Evolutionary conservation across 2,888 invertebrate genomes (phyloP).

Genomic region (Eupelmus urozonus): DNA sequence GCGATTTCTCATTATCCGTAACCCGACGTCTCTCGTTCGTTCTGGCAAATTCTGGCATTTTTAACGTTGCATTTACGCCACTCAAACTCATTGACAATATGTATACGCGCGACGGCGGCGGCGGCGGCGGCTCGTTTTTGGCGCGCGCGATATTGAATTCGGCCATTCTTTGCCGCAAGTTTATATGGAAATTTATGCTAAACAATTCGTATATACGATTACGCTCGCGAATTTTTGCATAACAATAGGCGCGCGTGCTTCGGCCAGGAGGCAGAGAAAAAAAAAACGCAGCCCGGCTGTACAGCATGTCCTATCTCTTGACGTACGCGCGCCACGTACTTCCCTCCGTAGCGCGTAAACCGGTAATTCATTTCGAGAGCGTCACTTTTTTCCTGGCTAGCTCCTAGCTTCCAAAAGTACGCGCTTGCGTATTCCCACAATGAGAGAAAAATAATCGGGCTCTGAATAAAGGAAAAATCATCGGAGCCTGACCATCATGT

Average conservation of each 20-base stretch:
- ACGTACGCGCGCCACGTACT: not conserved
- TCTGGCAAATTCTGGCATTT: not conserved
- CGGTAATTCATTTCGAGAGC: not conserved
- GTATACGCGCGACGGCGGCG: no score
- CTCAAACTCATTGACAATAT: constrained; percentile 6
- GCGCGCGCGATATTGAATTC: constrained; percentile 19
- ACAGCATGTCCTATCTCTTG: not conserved
- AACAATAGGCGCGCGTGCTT: constrained; percentile 27
- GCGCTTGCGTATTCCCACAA: not conserved
- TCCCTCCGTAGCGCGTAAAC: not conserved
- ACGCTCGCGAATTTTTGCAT: constrained; percentile 39
- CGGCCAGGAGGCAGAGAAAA: not conserved
- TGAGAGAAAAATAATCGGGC: not conserved
- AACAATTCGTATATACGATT: constrained; percentile 34
- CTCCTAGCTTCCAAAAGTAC: not conserved
- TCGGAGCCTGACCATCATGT: not conserved
- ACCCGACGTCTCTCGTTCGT: no score
- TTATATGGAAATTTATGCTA: constrained; percentile 47
- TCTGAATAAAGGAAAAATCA: no score
- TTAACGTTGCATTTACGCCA: constrained; percentile 8
- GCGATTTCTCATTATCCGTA: no score
- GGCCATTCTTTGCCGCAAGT: not conserved
- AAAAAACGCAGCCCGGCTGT: no score
- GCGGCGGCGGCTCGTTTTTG: no score
- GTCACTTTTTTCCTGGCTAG: not conserved